Evolutionary conservation across 2,113 vertebrate genomes (phyloP).

Genomic region (Pelusios castaneus): DNA sequence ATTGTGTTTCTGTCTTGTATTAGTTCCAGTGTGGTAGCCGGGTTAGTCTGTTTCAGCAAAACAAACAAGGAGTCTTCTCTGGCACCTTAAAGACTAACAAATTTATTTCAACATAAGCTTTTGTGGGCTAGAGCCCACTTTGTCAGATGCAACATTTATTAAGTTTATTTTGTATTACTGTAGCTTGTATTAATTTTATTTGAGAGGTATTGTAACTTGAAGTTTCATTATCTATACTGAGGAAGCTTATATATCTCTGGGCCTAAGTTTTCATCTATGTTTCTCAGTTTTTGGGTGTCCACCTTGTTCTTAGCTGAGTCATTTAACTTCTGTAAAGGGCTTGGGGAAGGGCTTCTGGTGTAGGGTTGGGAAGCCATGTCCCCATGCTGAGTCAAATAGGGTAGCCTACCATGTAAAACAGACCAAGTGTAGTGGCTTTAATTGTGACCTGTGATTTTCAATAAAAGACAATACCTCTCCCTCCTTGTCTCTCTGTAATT

Average conservation of each 20-base stretch:
- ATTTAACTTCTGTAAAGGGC: slow-evolving; percentile 42
- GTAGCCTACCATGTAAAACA: slow-evolving; percentile 22
- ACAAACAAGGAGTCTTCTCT: too few relatives aligned
- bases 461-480: not conserved
- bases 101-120: too few relatives aligned
- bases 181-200: slow-evolving; percentile 32
- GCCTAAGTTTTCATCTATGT: not conserved
- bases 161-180: too few relatives aligned
- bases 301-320: slow-evolving; percentile 7
- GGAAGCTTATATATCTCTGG: slow-evolving; percentile 29
- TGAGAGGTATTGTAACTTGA: slow-evolving; percentile 49
- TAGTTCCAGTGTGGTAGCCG: not conserved
- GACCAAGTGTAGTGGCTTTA: slow-evolving; percentile 1
- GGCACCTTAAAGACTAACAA: too few relatives aligned
- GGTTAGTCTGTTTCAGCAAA: too few relatives aligned
- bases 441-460: not conserved
- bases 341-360: not conserved
- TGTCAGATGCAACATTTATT: too few relatives aligned
- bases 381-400: not conserved
- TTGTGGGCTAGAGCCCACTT: too few relatives aligned
- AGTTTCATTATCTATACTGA: not conserved
- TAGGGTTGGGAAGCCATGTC: slow-evolving; percentile 32
- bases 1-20: slow-evolving; percentile 25
- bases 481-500: not conserved
- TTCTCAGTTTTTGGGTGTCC: not conserved